These are phyloP conservation scores for Threskiornis aethiopicus DNA, from an alignment of 2,797 vertebrate genomes.

Conservation along the genomic window DNA sequence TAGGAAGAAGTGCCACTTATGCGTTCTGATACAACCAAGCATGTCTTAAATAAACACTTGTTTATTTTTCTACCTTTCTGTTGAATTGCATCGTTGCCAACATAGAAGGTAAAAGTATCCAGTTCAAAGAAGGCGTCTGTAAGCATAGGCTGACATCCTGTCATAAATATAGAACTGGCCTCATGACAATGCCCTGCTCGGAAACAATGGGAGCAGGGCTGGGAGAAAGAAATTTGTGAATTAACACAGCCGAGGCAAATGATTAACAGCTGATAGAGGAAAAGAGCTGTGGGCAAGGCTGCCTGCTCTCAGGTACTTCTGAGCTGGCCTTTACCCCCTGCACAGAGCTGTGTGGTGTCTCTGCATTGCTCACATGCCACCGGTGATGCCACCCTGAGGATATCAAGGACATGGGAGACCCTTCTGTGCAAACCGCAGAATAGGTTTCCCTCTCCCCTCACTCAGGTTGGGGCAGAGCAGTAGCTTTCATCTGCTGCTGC, in stretches of 20 bases:
- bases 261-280: constrained; percentile 38
- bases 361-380: neutral
- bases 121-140: constrained; percentile 58
- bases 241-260: neutral
- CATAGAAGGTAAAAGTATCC: constrained; percentile 64
- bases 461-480: neutral
- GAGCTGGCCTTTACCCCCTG: neutral
- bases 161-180: constrained; percentile 61
- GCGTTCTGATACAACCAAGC: neutral
- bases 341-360: neutral
- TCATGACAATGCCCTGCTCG: constrained; percentile 31
- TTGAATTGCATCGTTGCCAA: constrained; percentile 53
- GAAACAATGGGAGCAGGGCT: constrained; percentile 46
- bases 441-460: neutral
- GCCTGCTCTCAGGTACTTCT: neutral
- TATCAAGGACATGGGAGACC: neutral
- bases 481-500: neutral
- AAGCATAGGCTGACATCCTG: constrained; percentile 70
- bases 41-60: constrained; percentile 66
- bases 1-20: constrained; percentile 42
- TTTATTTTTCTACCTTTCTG: constrained; percentile 70
- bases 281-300: neutral
- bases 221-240: constrained; percentile 49
- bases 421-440: neutral
- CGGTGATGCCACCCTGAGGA: rapidly evolving